These are phyloP conservation scores for Brachionus manjavacas DNA, from an alignment of 1,140 invertebrate genomes.

Conservation along the genomic window DNA sequence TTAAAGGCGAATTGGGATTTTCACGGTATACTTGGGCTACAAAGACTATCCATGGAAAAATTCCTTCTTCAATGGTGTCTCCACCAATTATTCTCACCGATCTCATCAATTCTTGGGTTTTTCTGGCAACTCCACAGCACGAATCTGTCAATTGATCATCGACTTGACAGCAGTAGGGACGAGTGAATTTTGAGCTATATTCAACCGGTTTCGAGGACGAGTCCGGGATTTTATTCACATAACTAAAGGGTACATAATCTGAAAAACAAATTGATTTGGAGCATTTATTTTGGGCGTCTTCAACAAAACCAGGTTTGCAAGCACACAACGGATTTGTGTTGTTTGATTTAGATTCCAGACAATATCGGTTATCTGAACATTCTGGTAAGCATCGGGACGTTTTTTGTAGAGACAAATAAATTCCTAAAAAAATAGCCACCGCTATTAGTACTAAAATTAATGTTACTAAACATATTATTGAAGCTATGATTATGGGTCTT, in stretches of 20 bases:
- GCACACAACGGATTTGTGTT: not conserved
- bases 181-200: not conserved
- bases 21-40: not conserved
- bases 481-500: not conserved
- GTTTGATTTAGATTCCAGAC: slow-evolving; percentile 4
- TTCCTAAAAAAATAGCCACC: not conserved
- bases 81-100: not conserved
- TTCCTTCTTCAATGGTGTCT: not conserved
- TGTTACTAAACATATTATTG: not conserved
- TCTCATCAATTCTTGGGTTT: not conserved
- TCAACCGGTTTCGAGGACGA: not conserved
- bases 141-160: not conserved
- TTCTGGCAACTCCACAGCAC: not conserved
- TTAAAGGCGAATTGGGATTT: not conserved
- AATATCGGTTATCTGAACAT: not conserved
- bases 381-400: not conserved
- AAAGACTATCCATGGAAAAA: slow-evolving; percentile 21
- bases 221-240: not conserved
- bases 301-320: slow-evolving; percentile 10
- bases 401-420: not conserved
- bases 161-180: not conserved
- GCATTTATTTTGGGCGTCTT: not conserved
- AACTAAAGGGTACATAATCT: not conserved
- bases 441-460: not conserved
- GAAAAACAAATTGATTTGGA: not conserved